Percentiles rank a stretch among this genome's conserved stretches.
Conservation (phyloP, 2,797 vertebrate species). For the Danio albolineatus region DNA sequence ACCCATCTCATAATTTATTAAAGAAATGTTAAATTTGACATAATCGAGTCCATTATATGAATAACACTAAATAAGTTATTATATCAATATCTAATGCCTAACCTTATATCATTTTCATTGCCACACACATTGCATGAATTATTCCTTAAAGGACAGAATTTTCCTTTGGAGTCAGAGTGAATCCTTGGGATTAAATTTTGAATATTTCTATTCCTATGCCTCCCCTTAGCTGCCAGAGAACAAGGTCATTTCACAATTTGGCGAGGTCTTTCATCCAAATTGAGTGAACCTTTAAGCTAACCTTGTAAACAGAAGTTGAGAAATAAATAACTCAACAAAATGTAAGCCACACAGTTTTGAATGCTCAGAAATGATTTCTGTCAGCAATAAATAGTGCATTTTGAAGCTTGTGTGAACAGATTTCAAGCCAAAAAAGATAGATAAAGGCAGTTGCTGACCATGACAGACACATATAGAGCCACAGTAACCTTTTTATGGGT, state of each 20-base stretch:
- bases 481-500: neutral
- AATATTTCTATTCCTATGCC: slow-evolving; percentile 41
- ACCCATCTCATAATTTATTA: slow-evolving; percentile 56
- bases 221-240: slow-evolving; percentile 16
- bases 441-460: slow-evolving; percentile 24
- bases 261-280: slow-evolving; percentile 53
- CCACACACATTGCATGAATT: slow-evolving; percentile 44
- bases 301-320: slow-evolving; percentile 40
- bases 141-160: slow-evolving; percentile 48
- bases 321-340: slow-evolving; percentile 29
- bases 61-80: slow-evolving; percentile 62
- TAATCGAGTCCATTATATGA: slow-evolving; percentile 60
- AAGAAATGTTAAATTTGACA: slow-evolving; percentile 59
- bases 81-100: slow-evolving; percentile 43
- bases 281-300: slow-evolving; percentile 44
- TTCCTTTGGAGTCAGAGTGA: slow-evolving; percentile 45
- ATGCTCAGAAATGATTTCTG: slow-evolving; percentile 26
- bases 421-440: neutral
- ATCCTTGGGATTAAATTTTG: slow-evolving; percentile 49
- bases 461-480: neutral
- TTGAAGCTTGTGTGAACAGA: neutral
- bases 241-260: slow-evolving; percentile 38
- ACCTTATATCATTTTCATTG: slow-evolving; percentile 55
- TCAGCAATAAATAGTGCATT: slow-evolving; percentile 28
- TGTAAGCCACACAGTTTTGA: slow-evolving; percentile 32